Evolutionary conservation across 2,113 vertebrate genomes (phyloP).

Genomic region (Orthonyx spaldingii): DNA sequence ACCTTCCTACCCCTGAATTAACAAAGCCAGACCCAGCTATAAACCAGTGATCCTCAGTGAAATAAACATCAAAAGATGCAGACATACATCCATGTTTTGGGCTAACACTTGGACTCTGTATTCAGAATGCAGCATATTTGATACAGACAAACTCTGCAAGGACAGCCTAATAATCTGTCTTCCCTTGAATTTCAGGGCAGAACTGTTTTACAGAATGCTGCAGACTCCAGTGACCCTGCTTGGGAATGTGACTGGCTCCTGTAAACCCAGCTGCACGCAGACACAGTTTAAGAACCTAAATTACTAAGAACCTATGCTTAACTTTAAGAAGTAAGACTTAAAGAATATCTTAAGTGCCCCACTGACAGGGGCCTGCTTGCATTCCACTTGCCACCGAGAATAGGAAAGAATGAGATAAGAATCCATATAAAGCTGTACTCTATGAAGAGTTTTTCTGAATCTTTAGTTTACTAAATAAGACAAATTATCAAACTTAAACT

Average conservation of each 20-base stretch:
- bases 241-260: background rate
- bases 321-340: background rate
- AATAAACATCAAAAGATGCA: background rate
- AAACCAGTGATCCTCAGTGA: background rate
- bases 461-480: background rate
- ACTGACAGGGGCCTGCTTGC: background rate
- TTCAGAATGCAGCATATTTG: background rate
- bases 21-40: background rate
- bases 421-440: background rate
- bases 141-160: background rate
- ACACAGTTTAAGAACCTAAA: background rate
- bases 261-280: background rate
- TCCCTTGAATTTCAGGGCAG: background rate
- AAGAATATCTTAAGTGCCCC: background rate
- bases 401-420: constrained; percentile 2
- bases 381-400: background rate
- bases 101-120: background rate
- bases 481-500: background rate
- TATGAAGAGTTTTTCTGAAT: background rate
- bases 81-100: background rate
- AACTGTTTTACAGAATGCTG: background rate
- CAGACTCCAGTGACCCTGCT: background rate
- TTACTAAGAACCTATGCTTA: background rate
- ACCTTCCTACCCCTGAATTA: background rate
- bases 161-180: background rate